phyloP scores from a whole-genome alignment of 2,888 invertebrate genomes.

The Macrophya annulata region DNA sequence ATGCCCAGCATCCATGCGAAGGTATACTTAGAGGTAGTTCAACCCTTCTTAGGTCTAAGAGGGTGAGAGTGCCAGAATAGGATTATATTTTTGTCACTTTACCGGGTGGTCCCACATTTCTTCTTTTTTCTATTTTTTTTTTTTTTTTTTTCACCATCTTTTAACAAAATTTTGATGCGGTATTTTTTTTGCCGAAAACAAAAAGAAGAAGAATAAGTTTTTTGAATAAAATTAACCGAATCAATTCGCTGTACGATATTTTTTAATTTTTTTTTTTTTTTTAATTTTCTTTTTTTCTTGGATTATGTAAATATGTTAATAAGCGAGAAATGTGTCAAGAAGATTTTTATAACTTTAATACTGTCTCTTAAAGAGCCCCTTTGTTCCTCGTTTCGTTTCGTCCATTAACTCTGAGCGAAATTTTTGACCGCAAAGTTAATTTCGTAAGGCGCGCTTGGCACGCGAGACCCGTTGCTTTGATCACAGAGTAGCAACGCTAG shows the following conservation, averaged over 20 bases:
- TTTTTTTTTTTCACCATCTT: background rate
- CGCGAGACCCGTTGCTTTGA: conserved; percentile 57
- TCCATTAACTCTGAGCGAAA: conserved; percentile 34
- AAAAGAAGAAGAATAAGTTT: background rate
- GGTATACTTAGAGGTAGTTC: conserved; percentile 48
- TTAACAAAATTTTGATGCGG: background rate
- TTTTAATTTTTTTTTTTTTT: too few relatives aligned
- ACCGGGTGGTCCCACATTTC: background rate
- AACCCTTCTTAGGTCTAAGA: conserved; percentile 57
- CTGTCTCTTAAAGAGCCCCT: background rate
- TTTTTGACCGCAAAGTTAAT: conserved; percentile 53
- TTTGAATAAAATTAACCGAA: background rate
- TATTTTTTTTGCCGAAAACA: background rate
- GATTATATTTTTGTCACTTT: conserved; percentile 55
- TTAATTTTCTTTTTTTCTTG: too few relatives aligned
- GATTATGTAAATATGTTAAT: background rate
- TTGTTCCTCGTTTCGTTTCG: conserved; percentile 42
- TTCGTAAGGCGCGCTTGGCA: conserved; percentile 49
- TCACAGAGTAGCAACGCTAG: conserved; percentile 32
- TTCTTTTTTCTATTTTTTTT: background rate
- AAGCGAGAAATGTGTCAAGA: background rate
- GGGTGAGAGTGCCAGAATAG: conserved; percentile 53
- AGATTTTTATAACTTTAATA: background rate
- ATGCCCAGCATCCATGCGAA: conserved; percentile 41
- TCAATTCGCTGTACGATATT: background rate